A percentile compares a stretch with the other conserved stretches of the same genome.
Conservation (phyloP, 2,888 invertebrate species). For the Halictus ligatus region DNA sequence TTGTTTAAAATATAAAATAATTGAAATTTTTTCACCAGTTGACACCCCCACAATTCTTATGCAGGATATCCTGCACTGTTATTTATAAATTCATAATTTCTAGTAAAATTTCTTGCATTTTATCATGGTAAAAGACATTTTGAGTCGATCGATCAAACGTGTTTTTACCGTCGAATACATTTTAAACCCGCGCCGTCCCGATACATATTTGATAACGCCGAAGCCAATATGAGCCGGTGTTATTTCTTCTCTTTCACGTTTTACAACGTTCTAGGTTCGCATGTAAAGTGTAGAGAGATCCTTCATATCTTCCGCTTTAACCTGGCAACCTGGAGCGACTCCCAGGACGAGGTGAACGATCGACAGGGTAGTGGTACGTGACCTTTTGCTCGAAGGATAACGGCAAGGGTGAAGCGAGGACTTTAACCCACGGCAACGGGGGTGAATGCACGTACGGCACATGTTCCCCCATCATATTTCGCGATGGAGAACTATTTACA, state of each 20-base stretch:
- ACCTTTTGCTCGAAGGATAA: slow-evolving; percentile 83
- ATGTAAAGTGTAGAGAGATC: slow-evolving; percentile 41
- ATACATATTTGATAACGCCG: background rate
- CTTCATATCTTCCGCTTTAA: slow-evolving; percentile 80
- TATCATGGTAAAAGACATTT: background rate
- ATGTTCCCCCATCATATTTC: slow-evolving; percentile 54
- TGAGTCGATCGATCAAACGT: background rate
- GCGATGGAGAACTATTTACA: slow-evolving; percentile 48
- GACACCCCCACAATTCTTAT: too few relatives aligned
- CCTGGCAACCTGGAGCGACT: slow-evolving; percentile 76
- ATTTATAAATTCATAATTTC: background rate
- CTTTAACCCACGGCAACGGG: slow-evolving; percentile 72
- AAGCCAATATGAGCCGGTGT: background rate
- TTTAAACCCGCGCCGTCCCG: background rate
- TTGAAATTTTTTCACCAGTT: too few relatives aligned
- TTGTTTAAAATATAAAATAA: background rate
- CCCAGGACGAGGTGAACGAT: slow-evolving; percentile 81
- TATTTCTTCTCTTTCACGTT: background rate
- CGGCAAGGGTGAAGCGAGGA: slow-evolving; percentile 73
- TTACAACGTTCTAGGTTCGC: slow-evolving; percentile 11
- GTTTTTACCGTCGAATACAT: background rate
- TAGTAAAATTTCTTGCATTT: background rate
- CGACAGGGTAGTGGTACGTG: slow-evolving; percentile 82
- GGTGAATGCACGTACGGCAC: slow-evolving; percentile 76
- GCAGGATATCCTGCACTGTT: too few relatives aligned